Percentiles rank a stretch among this genome's conserved stretches.
Conservation (phyloP, 2,113 vertebrate genomes). For the Malurus cyaneus region DNA sequence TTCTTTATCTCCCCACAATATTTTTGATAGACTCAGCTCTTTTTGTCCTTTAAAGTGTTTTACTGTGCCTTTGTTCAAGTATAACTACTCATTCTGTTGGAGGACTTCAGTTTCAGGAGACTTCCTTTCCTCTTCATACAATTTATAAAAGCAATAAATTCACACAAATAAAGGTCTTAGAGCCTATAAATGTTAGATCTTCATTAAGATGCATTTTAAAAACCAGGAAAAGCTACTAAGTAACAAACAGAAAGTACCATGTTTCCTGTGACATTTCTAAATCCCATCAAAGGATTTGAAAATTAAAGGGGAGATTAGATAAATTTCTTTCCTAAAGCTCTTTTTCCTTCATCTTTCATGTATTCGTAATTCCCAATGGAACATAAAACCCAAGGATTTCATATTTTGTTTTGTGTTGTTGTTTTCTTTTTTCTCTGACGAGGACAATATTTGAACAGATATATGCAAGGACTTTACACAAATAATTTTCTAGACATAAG, state of each 20-base stretch:
- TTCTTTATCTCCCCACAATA: not conserved
- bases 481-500: not conserved
- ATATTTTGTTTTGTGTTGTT: not conserved
- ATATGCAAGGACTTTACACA: not conserved
- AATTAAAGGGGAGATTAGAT: not conserved
- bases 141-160: constrained; percentile 7
- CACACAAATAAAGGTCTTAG: not conserved
- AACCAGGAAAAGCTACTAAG: not conserved
- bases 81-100: not conserved
- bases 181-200: not conserved
- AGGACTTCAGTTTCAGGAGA: not conserved
- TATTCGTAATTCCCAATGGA: not conserved
- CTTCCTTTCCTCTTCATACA: not conserved
- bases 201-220: constrained; percentile 27
- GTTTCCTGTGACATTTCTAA: not conserved
- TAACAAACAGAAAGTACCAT: not conserved
- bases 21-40: not conserved
- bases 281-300: not conserved
- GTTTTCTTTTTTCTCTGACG: not conserved
- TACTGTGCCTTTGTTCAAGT: not conserved
- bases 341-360: not conserved
- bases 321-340: not conserved
- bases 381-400: not conserved
- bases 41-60: not conserved
- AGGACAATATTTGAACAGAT: not conserved